Conservation (phyloP, 2,888 invertebrate species). For the Leucania comma region DNA sequence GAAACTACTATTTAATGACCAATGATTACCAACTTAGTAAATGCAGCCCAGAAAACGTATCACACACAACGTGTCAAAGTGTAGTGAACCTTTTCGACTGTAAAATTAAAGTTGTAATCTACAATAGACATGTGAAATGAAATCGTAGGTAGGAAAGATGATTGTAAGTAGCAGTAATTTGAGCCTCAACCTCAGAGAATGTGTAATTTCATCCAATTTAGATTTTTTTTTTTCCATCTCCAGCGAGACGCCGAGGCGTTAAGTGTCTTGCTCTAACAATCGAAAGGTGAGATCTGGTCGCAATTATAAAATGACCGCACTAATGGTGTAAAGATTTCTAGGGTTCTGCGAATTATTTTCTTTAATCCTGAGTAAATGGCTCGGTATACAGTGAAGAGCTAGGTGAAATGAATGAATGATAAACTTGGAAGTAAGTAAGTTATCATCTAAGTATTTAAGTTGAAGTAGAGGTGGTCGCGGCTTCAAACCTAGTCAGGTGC, state of each 20-base stretch:
- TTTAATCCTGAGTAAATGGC: neutral
- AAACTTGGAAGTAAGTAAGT: neutral
- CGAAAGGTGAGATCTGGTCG: slow-evolving; percentile 58
- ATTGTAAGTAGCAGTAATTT: slow-evolving; percentile 77
- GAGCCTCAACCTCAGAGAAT: slow-evolving; percentile 72
- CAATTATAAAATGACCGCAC: slow-evolving; percentile 63
- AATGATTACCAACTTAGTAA: slow-evolving; percentile 45
- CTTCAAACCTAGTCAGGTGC: too few species aligned
- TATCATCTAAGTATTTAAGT: too few species aligned
- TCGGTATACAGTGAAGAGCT: neutral
- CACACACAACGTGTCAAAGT: slow-evolving; percentile 5
- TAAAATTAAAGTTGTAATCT: slow-evolving; percentile 61
- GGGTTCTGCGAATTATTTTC: slow-evolving; percentile 47
- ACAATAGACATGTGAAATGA: slow-evolving; percentile 70
- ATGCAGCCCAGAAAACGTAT: slow-evolving; percentile 33
- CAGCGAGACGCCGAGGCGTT: slow-evolving; percentile 30
- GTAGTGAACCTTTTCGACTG: slow-evolving; percentile 8
- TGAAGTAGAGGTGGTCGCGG: too few species aligned
- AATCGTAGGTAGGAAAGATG: slow-evolving; percentile 76
- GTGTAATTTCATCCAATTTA: slow-evolving; percentile 84
- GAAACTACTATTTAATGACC: slow-evolving; percentile 62
- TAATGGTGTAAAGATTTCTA: slow-evolving; percentile 37
- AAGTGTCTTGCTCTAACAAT: slow-evolving; percentile 58
- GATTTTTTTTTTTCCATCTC: slow-evolving; percentile 69
- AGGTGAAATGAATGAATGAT: neutral